Conservation (phyloP, 2,113 vertebrate genomes). For the Grallaria varia region DNA sequence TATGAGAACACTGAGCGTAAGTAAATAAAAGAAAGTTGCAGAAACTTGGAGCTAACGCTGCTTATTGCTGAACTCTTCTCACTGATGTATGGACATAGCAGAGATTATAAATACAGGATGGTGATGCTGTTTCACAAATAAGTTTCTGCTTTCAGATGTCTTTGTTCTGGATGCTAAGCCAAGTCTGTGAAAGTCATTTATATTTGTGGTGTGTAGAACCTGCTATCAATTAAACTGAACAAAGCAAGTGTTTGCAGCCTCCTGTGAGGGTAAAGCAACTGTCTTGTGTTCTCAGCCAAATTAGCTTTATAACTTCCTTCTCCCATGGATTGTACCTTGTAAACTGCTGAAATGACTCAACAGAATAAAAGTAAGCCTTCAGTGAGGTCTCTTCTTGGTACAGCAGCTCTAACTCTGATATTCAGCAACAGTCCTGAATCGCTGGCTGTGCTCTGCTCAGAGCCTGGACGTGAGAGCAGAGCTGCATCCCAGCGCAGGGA, state of each 20-base stretch:
- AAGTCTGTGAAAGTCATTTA: background rate
- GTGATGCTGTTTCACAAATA: background rate
- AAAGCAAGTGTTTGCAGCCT: conserved; percentile 5
- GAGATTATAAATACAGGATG: background rate
- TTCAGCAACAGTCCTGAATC: background rate
- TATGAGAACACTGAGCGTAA: background rate
- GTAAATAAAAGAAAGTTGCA: background rate
- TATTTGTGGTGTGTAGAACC: background rate
- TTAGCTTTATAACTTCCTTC: background rate
- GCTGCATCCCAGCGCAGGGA: background rate
- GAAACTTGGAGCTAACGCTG: background rate
- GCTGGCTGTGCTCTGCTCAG: background rate
- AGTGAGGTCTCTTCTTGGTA: background rate
- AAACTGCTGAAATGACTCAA: background rate
- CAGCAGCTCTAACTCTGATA: background rate
- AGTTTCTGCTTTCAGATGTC: background rate
- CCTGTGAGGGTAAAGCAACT: background rate
- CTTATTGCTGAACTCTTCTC: background rate
- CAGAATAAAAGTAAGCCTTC: background rate
- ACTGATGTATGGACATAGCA: background rate
- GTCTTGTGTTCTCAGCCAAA: background rate
- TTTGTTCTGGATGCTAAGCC: background rate
- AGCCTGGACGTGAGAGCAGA: background rate
- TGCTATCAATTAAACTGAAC: conserved; percentile 10
- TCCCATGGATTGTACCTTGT: background rate